phyloP scores from a whole-genome alignment of 2,888 invertebrate genomes.

The Steromphala cineraria region DNA sequence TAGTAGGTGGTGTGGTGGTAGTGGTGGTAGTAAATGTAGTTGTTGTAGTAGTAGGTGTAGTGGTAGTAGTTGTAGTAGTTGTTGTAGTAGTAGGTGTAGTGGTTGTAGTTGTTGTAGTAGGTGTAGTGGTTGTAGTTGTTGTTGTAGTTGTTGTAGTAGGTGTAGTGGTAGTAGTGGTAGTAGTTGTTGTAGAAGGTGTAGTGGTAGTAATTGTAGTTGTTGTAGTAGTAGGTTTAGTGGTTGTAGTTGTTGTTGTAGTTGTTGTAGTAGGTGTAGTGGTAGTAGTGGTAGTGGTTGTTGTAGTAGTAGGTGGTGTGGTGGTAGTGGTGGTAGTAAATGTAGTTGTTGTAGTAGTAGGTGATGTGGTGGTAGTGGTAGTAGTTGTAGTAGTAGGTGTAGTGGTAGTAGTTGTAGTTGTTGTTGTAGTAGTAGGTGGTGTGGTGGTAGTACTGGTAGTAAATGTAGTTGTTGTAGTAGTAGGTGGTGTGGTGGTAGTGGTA shows the following conservation, averaged over 20 bases:
- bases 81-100: conserved; percentile 17
- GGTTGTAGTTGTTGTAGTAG: background rate
- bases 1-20: background rate
- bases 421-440: too few species aligned
- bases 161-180: too few species aligned
- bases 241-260: background rate
- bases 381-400: conserved; percentile 3
- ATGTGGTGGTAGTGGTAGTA: conserved; percentile 1
- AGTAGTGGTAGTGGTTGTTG: background rate
- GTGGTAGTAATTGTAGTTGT: background rate
- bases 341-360: background rate
- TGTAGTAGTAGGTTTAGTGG: background rate
- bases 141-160: conserved; percentile 1
- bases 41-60: background rate
- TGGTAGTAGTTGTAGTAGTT: conserved; percentile 12
- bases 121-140: background rate
- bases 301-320: background rate
- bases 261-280: background rate
- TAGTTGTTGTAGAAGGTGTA: too few species aligned
- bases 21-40: background rate
- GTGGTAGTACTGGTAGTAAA: background rate
- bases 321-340: background rate
- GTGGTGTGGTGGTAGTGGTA: background rate
- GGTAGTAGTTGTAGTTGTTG: background rate
- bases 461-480: background rate